Percentiles rank a stretch among this genome's conserved stretches.
Evolutionary conservation across 2,888 invertebrate species (phyloP).

Genomic region (Cataglyphis cursor): DNA sequence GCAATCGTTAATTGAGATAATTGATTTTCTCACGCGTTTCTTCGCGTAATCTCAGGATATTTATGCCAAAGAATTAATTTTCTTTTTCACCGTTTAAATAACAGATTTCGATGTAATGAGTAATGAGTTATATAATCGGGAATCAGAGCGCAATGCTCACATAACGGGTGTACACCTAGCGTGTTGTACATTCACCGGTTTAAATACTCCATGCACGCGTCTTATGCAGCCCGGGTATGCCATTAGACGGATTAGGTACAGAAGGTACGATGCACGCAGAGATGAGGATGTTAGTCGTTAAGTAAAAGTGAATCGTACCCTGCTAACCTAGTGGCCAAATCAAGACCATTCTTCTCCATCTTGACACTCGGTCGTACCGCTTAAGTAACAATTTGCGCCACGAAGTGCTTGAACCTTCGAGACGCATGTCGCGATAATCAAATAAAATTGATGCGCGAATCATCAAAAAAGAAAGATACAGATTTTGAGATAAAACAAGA

Average conservation of each 20-base stretch:
- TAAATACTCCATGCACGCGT: conserved; percentile 70
- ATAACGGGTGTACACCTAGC: not conserved
- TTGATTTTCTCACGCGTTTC: not conserved
- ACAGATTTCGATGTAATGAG: not conserved
- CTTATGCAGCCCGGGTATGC: conserved; percentile 64
- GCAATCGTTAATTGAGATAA: not conserved
- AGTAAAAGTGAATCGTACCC: conserved; percentile 83
- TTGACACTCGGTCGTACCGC: conserved; percentile 68
- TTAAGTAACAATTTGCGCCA: conserved; percentile 69
- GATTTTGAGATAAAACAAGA: not conserved
- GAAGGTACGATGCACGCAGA: conserved; percentile 81
- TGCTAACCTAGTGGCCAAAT: conserved; percentile 82
- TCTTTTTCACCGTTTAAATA: not conserved
- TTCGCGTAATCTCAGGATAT: not conserved
- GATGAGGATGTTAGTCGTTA: conserved; percentile 84
- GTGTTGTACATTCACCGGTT: conserved; percentile 56
- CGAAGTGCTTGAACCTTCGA: conserved; percentile 61
- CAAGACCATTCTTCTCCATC: conserved; percentile 77
- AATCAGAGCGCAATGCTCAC: conserved; percentile 10
- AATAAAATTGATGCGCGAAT: conserved; percentile 54
- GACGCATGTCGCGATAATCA: conserved; percentile 59
- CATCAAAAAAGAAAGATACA: not conserved
- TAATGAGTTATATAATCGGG: conserved; percentile 17
- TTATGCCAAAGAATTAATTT: not conserved
- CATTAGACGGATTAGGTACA: conserved; percentile 77